phyloP scores from a whole-genome alignment of 2,888 invertebrate genomes.

The Catocala fraxini region DNA sequence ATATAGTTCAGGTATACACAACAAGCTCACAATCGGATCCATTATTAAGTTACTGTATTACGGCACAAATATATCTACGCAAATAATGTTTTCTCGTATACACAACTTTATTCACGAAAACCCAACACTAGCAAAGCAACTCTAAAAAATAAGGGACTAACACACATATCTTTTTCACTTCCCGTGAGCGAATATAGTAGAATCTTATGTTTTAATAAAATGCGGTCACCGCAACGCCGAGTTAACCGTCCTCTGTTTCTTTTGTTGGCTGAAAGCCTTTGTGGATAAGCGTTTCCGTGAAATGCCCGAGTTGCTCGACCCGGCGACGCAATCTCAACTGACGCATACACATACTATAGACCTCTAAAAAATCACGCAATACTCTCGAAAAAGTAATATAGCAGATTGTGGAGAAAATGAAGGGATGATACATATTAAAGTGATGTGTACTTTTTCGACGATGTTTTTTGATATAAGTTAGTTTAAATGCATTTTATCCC shows the following conservation, averaged over 20 bases:
- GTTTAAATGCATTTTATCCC: no score
- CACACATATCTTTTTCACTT: constrained; percentile 13
- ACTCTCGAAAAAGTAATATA: background rate
- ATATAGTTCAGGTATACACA: no score
- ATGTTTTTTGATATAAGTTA: no score
- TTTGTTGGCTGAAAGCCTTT: constrained; percentile 64
- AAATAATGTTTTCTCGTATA: background rate
- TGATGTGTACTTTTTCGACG: no score
- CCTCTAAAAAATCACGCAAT: background rate
- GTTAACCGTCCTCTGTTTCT: constrained; percentile 53
- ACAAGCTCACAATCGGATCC: no score
- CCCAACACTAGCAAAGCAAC: constrained; percentile 3
- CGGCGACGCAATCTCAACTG: constrained; percentile 18
- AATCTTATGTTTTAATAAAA: constrained; percentile 24
- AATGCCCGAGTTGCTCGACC: constrained; percentile 37
- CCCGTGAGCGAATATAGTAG: constrained; percentile 8
- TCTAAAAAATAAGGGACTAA: constrained; percentile 7
- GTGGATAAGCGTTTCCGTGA: constrained; percentile 57
- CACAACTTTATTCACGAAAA: background rate
- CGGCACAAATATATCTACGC: no score
- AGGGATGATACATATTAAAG: background rate
- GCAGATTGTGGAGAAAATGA: background rate
- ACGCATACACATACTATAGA: constrained; percentile 1
- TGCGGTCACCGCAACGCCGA: constrained; percentile 29
- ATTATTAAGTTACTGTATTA: no score